These are phyloP conservation scores for Lissocephala sabroskyi DNA, from an alignment of 2,888 invertebrate genomes.

Conservation along the genomic window DNA sequence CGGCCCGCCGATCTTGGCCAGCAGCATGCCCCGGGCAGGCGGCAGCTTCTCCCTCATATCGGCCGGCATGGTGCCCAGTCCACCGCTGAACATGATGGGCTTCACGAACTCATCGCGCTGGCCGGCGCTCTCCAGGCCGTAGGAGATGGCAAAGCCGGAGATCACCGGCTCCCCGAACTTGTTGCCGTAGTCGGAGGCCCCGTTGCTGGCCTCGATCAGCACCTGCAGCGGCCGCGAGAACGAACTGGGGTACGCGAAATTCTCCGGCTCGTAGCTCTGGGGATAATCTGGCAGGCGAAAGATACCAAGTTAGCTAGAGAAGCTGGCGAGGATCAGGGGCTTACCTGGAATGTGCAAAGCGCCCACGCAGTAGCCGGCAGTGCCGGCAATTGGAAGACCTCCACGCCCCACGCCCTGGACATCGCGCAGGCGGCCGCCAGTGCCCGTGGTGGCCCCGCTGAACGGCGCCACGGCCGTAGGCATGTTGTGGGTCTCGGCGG, in stretches of 20 bases:
- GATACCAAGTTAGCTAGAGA: background rate
- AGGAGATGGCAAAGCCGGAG: constrained; percentile 91
- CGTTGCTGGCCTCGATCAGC: constrained; percentile 95
- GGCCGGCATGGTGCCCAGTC: constrained; percentile 92
- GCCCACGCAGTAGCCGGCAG: constrained; percentile 97
- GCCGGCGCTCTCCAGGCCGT: constrained; percentile 80
- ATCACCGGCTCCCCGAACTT: constrained; percentile 98
- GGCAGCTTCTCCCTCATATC: constrained; percentile 84
- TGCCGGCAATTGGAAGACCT: constrained; percentile 94
- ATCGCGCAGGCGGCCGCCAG: constrained; percentile 93
- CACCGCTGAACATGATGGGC: constrained; percentile 99
- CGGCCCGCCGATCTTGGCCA: constrained; percentile 97
- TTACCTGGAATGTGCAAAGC: constrained; percentile 90
- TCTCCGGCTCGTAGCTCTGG: constrained; percentile 88
- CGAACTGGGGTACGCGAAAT: constrained; percentile 85
- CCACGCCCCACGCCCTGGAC: constrained; percentile 96
- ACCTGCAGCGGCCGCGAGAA: constrained; percentile 93
- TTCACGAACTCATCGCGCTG: constrained; percentile 92
- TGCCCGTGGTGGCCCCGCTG: constrained; percentile 98
- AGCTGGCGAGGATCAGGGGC: background rate
- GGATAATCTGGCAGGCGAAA: constrained; percentile 78
- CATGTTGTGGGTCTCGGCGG: constrained; percentile 99
- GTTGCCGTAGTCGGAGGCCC: constrained; percentile 99
- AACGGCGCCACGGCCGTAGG: constrained; percentile 98
- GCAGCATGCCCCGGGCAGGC: constrained; percentile 86